Conservation (phyloP, 2,113 vertebrate species). For the Bothrops jararaca region DNA sequence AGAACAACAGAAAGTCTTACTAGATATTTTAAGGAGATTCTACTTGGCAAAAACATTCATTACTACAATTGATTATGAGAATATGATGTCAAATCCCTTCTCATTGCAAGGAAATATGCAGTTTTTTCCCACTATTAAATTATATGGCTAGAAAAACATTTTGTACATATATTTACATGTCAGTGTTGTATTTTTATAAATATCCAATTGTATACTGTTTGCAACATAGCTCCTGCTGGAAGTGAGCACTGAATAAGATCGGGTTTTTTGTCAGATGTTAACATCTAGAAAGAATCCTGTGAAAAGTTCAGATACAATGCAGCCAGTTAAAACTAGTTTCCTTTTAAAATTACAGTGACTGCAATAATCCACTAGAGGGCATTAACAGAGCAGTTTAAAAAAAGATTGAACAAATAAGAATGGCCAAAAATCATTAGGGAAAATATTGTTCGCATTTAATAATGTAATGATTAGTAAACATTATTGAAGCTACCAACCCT, state of each 20-base stretch:
- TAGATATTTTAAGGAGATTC: not conserved
- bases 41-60: not conserved
- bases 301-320: not conserved
- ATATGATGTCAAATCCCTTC: not conserved
- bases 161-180: not conserved
- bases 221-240: not conserved
- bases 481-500: not conserved
- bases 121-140: not conserved
- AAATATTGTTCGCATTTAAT: not conserved
- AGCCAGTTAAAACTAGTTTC: not conserved
- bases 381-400: not conserved
- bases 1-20: not conserved
- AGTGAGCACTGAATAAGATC: not conserved
- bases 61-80: not conserved
- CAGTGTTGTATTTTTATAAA: not conserved
- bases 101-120: not conserved
- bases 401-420: not conserved
- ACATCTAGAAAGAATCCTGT: not conserved
- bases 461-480: not conserved
- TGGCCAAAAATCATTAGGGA: not conserved
- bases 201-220: not conserved
- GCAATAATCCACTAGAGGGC: not conserved
- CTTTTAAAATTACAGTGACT: not conserved
- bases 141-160: not conserved
- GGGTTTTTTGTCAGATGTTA: not conserved